Evolutionary conservation across 2,888 invertebrate species (phyloP).

Genomic region (Pecten maximus): DNA sequence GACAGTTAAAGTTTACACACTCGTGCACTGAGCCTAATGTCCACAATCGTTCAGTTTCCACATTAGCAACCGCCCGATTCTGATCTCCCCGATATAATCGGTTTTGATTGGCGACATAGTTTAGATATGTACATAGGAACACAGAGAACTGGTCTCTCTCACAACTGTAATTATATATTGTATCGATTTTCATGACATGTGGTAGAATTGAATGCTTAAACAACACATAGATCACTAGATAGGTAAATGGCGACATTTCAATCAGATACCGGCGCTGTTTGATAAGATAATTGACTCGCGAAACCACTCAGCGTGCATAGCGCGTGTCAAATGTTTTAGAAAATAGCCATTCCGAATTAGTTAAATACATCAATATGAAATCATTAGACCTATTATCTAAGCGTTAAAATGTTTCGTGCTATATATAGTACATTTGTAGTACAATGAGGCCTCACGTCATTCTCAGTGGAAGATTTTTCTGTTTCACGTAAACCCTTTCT

Average conservation of each 20-base stretch:
- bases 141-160: neutral
- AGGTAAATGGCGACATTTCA: neutral
- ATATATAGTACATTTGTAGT: no score
- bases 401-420: no score
- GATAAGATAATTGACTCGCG: neutral
- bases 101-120: neutral
- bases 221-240: neutral
- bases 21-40: no score
- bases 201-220: neutral
- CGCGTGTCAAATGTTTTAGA: slow-evolving; percentile 12
- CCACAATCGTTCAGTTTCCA: no score
- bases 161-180: neutral
- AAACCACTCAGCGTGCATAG: neutral
- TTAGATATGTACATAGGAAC: neutral
- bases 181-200: neutral
- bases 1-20: no score
- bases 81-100: neutral
- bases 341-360: neutral
- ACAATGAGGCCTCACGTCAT: no score
- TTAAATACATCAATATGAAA: neutral
- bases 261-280: neutral
- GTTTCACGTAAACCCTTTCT: no score
- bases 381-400: neutral
- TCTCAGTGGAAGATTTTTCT: no score
- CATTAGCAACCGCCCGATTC: neutral